phyloP scores from a whole-genome alignment of 2,888 invertebrate genomes.

The Geophilus truncorum region DNA sequence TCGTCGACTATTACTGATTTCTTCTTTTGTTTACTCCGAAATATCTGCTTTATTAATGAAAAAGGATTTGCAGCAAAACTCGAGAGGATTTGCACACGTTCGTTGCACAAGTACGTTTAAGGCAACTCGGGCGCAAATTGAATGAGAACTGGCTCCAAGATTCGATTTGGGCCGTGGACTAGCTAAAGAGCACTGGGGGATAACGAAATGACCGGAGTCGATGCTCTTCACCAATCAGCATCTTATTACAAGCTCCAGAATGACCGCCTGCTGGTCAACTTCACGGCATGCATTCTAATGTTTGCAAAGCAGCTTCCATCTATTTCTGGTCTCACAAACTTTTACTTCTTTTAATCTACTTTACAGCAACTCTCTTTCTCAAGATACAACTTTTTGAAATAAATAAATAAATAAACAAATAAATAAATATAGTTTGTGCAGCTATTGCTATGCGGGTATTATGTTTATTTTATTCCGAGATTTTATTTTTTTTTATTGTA shows the following conservation, averaged over 20 bases:
- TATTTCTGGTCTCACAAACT: neutral
- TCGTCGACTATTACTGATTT: neutral
- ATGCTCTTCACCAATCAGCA: slow-evolving; percentile 16
- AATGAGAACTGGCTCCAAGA: neutral
- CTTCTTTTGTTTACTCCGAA: neutral
- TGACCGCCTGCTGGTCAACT: slow-evolving; percentile 20
- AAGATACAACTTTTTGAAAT: too few relatives aligned
- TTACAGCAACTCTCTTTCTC: too few relatives aligned
- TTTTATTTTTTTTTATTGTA: neutral
- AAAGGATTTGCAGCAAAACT: neutral
- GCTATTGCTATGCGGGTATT: too few relatives aligned
- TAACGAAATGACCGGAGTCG: slow-evolving; percentile 12
- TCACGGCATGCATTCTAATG: slow-evolving; percentile 20
- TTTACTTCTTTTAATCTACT: neutral
- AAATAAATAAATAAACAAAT: too few relatives aligned
- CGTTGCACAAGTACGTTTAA: neutral
- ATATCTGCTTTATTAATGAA: neutral
- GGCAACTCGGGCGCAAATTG: neutral
- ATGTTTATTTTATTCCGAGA: too few relatives aligned
- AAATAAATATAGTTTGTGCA: neutral
- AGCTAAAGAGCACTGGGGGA: slow-evolving; percentile 12
- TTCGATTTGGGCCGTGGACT: neutral
- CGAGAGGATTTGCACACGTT: neutral
- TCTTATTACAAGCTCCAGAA: neutral
- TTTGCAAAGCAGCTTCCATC: neutral